Conservation (phyloP, 2,888 invertebrate species). For the Mamestra brassicae region DNA sequence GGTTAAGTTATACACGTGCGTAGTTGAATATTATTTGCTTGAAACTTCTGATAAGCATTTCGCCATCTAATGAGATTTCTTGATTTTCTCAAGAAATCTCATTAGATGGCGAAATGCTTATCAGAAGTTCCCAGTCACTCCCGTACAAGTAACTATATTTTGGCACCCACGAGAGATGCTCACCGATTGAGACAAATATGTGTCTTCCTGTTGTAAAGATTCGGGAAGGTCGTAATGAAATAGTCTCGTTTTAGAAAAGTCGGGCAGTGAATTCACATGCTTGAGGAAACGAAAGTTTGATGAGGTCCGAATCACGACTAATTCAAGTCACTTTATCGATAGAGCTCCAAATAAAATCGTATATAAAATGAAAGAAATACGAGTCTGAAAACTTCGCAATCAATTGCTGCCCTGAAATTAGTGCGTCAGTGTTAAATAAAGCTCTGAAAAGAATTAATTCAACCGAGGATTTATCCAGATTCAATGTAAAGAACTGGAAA, state of each 20-base stretch:
- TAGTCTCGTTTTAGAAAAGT: constrained; percentile 10
- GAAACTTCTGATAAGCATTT: constrained; percentile 19
- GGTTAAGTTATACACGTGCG: neutral
- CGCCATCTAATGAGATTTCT: neutral
- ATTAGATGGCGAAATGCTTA: no score
- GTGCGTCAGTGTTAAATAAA: constrained; percentile 10
- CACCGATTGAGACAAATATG: constrained; percentile 36
- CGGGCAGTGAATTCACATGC: neutral
- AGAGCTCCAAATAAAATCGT: neutral
- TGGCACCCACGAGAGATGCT: neutral
- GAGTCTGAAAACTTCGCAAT: neutral
- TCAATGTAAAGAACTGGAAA: constrained; percentile 7
- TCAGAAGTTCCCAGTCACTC: neutral
- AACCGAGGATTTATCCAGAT: constrained; percentile 12
- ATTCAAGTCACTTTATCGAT: constrained; percentile 11
- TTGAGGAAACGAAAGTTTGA: constrained; percentile 13
- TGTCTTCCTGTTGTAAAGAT: constrained; percentile 15
- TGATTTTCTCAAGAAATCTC: no score
- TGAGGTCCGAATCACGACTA: neutral
- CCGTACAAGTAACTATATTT: constrained; percentile 1
- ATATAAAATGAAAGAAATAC: neutral
- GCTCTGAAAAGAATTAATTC: constrained; percentile 27
- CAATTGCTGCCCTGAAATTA: constrained; percentile 9
- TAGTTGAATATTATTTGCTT: neutral
- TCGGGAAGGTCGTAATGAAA: constrained; percentile 25